Evolutionary conservation across 2,113 vertebrate species (phyloP).

Genomic region (Heptranchias perlo): DNA sequence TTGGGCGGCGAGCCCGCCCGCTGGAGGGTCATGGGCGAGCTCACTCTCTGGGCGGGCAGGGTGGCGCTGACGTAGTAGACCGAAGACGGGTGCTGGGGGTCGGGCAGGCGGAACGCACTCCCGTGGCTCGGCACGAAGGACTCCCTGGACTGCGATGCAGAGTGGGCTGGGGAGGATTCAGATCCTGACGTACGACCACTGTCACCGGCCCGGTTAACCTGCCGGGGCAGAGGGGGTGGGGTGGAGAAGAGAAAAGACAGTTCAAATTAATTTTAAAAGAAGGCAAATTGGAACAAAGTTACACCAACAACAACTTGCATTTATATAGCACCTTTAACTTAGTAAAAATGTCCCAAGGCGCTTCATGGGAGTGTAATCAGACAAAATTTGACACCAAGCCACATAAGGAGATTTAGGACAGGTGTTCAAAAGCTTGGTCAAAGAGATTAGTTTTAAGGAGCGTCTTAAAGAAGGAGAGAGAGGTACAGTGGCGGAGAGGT

Average conservation of each 20-base stretch:
- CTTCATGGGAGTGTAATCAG: background rate
- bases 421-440: background rate
- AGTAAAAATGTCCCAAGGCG: background rate
- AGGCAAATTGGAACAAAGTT: background rate
- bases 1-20: slow-evolving; percentile 79
- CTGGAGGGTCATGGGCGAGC: slow-evolving; percentile 78
- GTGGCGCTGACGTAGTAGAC: slow-evolving; percentile 91
- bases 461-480: background rate
- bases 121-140: slow-evolving; percentile 80
- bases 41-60: slow-evolving; percentile 82
- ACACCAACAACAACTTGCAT: background rate
- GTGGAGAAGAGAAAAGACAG: background rate
- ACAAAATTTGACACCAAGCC: background rate
- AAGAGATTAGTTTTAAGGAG: background rate
- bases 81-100: slow-evolving; percentile 61
- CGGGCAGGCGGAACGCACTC: slow-evolving; percentile 85
- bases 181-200: slow-evolving; percentile 49
- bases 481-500: background rate
- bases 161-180: slow-evolving; percentile 62
- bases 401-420: background rate
- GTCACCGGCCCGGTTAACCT: slow-evolving; percentile 9
- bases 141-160: slow-evolving; percentile 64
- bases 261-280: background rate
- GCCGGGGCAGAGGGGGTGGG: no score
- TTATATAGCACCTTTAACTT: background rate